Percentiles rank a stretch among this genome's conserved stretches.
Conservation (phyloP, 2,888 invertebrate species). For the Acleris emargana region DNA sequence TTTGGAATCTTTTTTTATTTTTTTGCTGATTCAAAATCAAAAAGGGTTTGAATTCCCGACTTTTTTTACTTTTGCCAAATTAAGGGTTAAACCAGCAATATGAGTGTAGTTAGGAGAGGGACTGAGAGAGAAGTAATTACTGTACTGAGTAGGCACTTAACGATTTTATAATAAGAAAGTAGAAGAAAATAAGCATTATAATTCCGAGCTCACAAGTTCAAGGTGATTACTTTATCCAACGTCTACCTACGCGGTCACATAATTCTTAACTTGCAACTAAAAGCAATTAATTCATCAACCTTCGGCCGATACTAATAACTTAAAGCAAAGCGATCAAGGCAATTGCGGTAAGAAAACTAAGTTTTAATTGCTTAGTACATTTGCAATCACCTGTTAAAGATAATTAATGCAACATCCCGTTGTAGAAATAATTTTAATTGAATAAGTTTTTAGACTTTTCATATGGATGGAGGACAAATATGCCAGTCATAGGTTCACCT, state of each 20-base stretch:
- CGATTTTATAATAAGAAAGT: too few species aligned
- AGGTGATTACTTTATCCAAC: too few species aligned
- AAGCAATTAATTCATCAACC: conserved; percentile 23
- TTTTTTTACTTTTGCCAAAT: too few species aligned
- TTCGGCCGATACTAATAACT: conserved; percentile 9
- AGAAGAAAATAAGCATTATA: too few species aligned
- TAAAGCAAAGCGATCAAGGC: conserved; percentile 4
- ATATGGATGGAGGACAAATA: not conserved
- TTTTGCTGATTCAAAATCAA: too few species aligned
- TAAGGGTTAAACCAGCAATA: too few species aligned
- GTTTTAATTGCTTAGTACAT: conserved; percentile 12
- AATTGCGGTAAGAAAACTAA: conserved; percentile 11
- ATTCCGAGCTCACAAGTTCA: too few species aligned
- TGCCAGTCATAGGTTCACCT: not conserved
- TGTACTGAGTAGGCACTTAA: too few species aligned
- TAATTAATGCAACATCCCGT: conserved; percentile 1
- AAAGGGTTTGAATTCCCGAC: too few species aligned
- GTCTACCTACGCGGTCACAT: not conserved
- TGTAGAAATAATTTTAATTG: not conserved
- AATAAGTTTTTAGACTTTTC: not conserved
- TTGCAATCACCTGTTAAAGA: conserved; percentile 11
- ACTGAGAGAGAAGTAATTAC: too few species aligned
- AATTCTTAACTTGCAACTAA: conserved; percentile 7
- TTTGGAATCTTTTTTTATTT: too few species aligned
- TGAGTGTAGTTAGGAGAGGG: too few species aligned